These are phyloP conservation scores for Narcine bancroftii DNA, from an alignment of 2,113 vertebrate genomes.

Conservation along the genomic window DNA sequence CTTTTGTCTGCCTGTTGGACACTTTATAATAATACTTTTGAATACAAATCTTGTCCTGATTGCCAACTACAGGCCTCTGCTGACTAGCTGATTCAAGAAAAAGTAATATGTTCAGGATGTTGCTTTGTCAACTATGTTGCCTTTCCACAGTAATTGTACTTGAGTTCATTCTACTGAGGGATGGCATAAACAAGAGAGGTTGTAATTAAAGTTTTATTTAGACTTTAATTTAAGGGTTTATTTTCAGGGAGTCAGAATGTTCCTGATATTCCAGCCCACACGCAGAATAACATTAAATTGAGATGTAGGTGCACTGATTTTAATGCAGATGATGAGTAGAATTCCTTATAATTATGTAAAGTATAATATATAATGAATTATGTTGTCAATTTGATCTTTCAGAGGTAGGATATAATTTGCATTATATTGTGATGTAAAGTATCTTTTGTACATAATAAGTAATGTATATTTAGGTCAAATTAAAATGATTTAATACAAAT, in stretches of 20 bases:
- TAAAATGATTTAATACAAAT: background rate
- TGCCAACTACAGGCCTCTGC: conserved; percentile 10
- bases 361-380: background rate
- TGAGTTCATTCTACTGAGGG: conserved; percentile 9
- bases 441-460: no score
- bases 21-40: conserved; percentile 15
- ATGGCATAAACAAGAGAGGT: conserved; percentile 5
- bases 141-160: conserved; percentile 9
- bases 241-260: conserved; percentile 21
- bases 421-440: background rate
- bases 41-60: conserved; percentile 21
- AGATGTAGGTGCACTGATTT: background rate
- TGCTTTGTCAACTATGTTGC: conserved; percentile 29
- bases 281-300: conserved; percentile 15
- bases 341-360: background rate
- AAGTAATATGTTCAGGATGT: conserved; percentile 33
- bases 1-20: background rate
- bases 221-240: conserved; percentile 27
- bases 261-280: background rate
- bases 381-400: background rate
- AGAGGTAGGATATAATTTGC: background rate
- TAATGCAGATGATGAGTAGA: conserved; percentile 15
- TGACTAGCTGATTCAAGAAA: conserved; percentile 20
- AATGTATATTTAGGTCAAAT: conserved; percentile 1
- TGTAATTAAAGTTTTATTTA: conserved; percentile 36